phyloP scores from a whole-genome alignment of 2,797 vertebrate genomes.

The Simalia tracyae region DNA sequence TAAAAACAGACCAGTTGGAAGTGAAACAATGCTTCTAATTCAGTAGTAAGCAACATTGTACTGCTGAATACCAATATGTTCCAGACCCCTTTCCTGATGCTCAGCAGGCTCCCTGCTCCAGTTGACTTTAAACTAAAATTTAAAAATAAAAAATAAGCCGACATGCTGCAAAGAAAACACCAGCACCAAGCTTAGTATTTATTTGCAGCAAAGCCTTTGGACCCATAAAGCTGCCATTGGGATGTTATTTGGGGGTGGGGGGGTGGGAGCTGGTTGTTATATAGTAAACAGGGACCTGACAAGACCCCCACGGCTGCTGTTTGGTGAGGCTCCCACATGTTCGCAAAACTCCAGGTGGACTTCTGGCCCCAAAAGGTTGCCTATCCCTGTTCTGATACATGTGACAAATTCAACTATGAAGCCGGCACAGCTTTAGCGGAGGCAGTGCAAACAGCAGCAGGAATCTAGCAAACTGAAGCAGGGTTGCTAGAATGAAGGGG shows the following conservation, averaged over 20 bases:
- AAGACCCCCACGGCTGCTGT: not conserved
- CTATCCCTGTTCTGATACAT: not conserved
- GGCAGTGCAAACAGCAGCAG: not conserved
- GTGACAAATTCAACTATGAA: not conserved
- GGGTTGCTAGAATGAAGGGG: not conserved
- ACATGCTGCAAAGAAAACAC: not conserved
- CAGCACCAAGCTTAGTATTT: not conserved
- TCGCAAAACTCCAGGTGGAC: not conserved
- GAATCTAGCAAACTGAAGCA: not conserved
- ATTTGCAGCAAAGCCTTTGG: not conserved
- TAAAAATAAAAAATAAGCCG: not conserved
- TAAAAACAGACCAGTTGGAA: not conserved
- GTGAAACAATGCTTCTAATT: not conserved
- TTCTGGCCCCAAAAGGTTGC: not conserved
- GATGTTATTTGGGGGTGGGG: not conserved
- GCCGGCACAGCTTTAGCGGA: not conserved
- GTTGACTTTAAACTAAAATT: not conserved
- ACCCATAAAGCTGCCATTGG: not conserved
- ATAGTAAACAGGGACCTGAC: not conserved
- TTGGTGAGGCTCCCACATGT: not conserved
- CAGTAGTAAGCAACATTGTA: not conserved
- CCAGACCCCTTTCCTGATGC: not conserved
- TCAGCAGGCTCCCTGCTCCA: not conserved
- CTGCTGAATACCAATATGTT: not conserved
- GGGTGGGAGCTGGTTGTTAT: not conserved